Conservation (phyloP, 2,113 vertebrate species). For the Misgurnus anguillicaudatus region DNA sequence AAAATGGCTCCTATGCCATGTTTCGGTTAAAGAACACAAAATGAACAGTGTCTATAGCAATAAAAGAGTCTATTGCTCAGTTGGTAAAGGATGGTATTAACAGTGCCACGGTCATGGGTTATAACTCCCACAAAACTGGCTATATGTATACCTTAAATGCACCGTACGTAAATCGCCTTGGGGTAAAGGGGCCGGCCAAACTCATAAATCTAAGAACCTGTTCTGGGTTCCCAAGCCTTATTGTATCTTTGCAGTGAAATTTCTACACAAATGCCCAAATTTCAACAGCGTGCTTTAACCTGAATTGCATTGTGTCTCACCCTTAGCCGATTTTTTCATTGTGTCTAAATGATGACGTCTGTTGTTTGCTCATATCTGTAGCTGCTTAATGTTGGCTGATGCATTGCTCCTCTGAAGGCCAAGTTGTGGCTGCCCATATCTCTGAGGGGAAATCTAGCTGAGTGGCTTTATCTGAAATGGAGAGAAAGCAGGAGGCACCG, state of each 20-base stretch:
- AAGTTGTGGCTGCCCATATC: conserved; percentile 48
- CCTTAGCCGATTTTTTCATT: conserved; percentile 39
- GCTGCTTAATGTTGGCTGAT: conserved; percentile 38
- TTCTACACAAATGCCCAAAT: background rate
- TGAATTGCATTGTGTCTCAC: conserved; percentile 2
- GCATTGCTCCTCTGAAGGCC: conserved; percentile 29
- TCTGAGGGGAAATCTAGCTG: conserved; percentile 44
- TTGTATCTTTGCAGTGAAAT: background rate
- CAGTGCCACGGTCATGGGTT: no score
- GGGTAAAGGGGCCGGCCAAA: no score
- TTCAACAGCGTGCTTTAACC: conserved; percentile 13
- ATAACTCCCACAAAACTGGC: background rate
- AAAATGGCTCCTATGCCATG: no score
- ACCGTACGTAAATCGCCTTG: no score
- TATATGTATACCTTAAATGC: background rate
- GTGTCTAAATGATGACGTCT: conserved; percentile 35
- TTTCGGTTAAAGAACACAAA: no score
- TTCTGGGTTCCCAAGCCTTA: no score
- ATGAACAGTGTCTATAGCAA: no score
- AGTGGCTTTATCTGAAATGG: conserved; percentile 54
- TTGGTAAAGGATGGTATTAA: no score
- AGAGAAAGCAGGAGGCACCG: conserved; percentile 33
- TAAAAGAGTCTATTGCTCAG: no score
- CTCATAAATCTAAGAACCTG: no score
- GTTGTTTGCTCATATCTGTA: conserved; percentile 47